A percentile compares a stretch with the other conserved stretches of the same genome.
phyloP scores from a whole-genome alignment of 2,797 vertebrate genomes.

The Malacoctenus gilli region DNA sequence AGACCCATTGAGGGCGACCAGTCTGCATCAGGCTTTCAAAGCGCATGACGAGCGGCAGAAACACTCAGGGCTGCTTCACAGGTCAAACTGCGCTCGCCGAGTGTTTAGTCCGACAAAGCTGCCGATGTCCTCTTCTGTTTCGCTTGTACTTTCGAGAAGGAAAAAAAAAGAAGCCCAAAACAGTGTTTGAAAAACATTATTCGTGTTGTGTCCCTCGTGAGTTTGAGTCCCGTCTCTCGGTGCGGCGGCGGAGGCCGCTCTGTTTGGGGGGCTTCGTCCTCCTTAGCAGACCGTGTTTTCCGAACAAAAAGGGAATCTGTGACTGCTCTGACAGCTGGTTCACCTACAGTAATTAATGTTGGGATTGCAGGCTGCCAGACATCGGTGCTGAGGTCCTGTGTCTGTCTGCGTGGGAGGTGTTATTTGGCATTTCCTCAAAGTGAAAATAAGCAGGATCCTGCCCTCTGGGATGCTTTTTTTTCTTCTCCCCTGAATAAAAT shows the following conservation, averaged over 20 bases:
- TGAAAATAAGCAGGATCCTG: constrained; percentile 52
- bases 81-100: constrained; percentile 65
- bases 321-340: constrained; percentile 71
- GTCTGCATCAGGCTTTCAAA: constrained; percentile 71
- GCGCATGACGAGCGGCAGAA: constrained; percentile 45
- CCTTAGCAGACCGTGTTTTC: constrained; percentile 36
- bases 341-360: constrained; percentile 67
- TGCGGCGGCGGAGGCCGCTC: constrained; percentile 7
- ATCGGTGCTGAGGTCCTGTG: constrained; percentile 57
- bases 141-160: constrained; percentile 24
- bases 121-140: constrained; percentile 40
- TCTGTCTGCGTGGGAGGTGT: constrained; percentile 53
- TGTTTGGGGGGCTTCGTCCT: constrained; percentile 25
- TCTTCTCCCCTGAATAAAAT: constrained; percentile 23
- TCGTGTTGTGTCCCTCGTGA: constrained; percentile 28
- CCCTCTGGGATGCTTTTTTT: constrained; percentile 19
- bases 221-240: constrained; percentile 27
- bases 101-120: constrained; percentile 62
- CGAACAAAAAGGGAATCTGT: constrained; percentile 52
- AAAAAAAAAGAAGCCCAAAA: not conserved
- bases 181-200: constrained; percentile 30
- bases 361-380: constrained; percentile 49
- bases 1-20: constrained; percentile 67
- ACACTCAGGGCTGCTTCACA: constrained; percentile 57
- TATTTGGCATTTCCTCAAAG: constrained; percentile 57